phyloP scores from a whole-genome alignment of 2,888 invertebrate species.

The Desoria tigrina region DNA sequence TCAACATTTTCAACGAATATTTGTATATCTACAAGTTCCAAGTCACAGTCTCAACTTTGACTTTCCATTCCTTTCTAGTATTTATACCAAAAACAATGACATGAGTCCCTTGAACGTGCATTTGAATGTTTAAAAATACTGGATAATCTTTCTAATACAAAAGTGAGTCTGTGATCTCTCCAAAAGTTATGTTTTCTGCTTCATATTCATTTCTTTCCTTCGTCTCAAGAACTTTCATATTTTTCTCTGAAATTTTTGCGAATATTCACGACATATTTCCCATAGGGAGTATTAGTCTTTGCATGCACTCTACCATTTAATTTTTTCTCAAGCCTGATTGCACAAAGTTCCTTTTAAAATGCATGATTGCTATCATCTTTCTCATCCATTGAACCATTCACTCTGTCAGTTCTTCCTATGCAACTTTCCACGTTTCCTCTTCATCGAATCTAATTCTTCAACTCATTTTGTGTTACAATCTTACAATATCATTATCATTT shows the following conservation, averaged over 20 bases:
- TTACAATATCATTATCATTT: background rate
- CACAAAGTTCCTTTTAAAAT: background rate
- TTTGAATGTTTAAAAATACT: constrained; percentile 11
- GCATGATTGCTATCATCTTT: background rate
- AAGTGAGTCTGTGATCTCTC: constrained; percentile 20
- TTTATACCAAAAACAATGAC: constrained; percentile 10
- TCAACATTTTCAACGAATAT: background rate
- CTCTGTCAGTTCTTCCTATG: background rate
- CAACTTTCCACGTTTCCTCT: background rate
- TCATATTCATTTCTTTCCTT: constrained; percentile 1
- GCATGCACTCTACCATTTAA: too few species aligned
- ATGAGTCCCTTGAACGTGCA: background rate
- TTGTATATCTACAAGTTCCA: background rate
- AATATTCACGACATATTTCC: too few species aligned
- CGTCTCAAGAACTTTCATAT: too few species aligned
- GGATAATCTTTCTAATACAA: constrained; percentile 11
- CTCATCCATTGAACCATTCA: background rate
- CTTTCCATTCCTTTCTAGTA: constrained; percentile 2
- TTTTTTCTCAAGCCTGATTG: too few species aligned
- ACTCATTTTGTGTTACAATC: background rate
- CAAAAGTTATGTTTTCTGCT: background rate
- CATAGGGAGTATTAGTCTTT: too few species aligned
- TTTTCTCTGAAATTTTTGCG: too few species aligned
- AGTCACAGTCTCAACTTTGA: too few species aligned
- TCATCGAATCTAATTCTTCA: background rate